Evolutionary conservation across 2,113 vertebrate species (phyloP), one percentile per base, ranked within the genome.

Genomic region (Numenius arquata): DNA sequence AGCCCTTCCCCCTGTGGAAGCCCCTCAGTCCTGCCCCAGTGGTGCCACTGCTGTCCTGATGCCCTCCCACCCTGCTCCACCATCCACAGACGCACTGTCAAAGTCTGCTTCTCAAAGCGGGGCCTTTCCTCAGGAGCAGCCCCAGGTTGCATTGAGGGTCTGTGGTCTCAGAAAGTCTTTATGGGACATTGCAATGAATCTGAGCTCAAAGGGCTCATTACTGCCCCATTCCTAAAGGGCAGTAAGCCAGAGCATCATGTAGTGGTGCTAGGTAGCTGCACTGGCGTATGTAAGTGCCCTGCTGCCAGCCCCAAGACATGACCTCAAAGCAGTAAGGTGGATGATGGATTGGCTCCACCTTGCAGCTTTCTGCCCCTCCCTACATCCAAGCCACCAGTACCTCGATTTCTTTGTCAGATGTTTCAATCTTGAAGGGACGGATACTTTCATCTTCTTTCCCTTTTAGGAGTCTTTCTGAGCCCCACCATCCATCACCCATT

Each of bases 401-500:
- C 98, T 98, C 45, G 2, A 99, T 98, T 94, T 98, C 98, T 83
- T 97, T 77, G 58, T 98, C 98, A 38, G 98, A 98, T 4, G 97
- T 98, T 95, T 98, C 93, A 70, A 99, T 97, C 79, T 86, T 77
- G 78, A 99, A 99, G 15, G 97, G 95, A 43, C 97, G 92, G 84
- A 99, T 96, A 12, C 74, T 89, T 40, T 97, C 72, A 90, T 99
- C 98, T 90, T 98, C 98, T 32, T 91, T 93, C 13, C 32, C 61
- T 72, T 56, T 77, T 25, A 65, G 45, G 3, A 96, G 93, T 74
- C 93, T 98, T 67, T 97, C 98, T 32, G 93, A 82, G 38, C 98
- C 98, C 99, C 99, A 99, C 99, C 99, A 99, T 56, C 99, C 99
- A 32, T 99, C 97, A 1, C 98, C 98, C 68, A 98, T 88, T 45